Percentiles rank a stretch among this genome's conserved stretches.
phyloP scores from a whole-genome alignment of 2,797 vertebrate species.

The Danio albolineatus region DNA sequence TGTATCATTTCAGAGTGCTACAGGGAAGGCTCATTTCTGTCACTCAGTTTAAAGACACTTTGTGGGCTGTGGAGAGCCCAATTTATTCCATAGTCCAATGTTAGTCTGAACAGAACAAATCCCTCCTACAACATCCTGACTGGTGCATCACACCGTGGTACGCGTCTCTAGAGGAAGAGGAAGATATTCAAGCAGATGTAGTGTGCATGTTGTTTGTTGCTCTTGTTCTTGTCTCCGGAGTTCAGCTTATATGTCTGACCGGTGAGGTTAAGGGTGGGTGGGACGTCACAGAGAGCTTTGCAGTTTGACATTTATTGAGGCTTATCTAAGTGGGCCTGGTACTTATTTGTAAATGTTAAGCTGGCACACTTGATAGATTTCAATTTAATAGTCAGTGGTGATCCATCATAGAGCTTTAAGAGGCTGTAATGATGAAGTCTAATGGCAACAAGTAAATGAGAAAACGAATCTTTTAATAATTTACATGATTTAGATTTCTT shows the following conservation, averaged over 20 bases:
- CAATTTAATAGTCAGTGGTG: constrained; percentile 1
- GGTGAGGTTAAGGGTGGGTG: not conserved
- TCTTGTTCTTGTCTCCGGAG: not conserved
- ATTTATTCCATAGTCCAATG: constrained; percentile 12
- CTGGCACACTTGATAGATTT: not conserved
- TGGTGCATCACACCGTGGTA: not conserved
- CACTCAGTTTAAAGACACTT: not conserved
- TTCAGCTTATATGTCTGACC: constrained; percentile 15
- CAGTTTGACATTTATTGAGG: constrained; percentile 28
- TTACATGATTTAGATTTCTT: not conserved
- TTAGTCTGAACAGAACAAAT: constrained; percentile 9
- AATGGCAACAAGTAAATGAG: not conserved
- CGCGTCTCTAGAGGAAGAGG: not conserved
- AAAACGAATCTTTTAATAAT: not conserved
- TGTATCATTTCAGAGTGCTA: not conserved
- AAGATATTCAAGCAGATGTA: not conserved
- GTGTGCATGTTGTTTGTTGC: constrained; percentile 12
- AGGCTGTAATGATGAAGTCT: not conserved
- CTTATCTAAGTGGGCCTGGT: constrained; percentile 1
- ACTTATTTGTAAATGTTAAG: constrained; percentile 25
- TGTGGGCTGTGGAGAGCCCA: not conserved
- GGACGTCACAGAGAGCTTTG: not conserved
- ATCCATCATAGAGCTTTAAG: not conserved
- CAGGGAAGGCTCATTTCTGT: not conserved
- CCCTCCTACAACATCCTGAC: constrained; percentile 13